Evolutionary conservation across 2,113 vertebrate species (phyloP).

Genomic region (Pachypanchax playfairii): DNA sequence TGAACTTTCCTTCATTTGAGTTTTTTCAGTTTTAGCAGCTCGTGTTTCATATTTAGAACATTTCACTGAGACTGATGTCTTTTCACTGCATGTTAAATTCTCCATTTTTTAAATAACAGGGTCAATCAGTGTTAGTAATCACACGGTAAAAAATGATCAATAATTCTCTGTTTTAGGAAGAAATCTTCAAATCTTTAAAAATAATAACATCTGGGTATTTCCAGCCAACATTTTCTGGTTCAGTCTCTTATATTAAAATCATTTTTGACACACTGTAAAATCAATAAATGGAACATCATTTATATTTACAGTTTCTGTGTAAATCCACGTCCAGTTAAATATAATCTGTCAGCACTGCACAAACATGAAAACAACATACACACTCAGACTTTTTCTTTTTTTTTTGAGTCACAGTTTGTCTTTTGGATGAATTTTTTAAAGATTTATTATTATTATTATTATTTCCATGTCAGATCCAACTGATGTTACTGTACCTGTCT

Average conservation of each 20-base stretch:
- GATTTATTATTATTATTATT: too few relatives aligned
- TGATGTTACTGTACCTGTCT: constrained; percentile 22
- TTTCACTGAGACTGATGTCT: too few relatives aligned
- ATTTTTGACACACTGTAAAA: constrained; percentile 1
- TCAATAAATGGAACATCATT: background rate
- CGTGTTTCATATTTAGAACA: too few relatives aligned
- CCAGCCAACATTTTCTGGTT: background rate
- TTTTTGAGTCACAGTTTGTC: constrained; percentile 26
- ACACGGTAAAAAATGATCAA: background rate
- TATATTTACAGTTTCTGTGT: constrained; percentile 17
- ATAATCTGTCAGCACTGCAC: constrained; percentile 56
- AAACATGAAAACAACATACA: constrained; percentile 33
- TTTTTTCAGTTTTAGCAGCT: too few relatives aligned
- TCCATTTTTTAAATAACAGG: too few relatives aligned
- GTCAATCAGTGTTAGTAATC: too few relatives aligned
- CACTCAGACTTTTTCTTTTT: constrained; percentile 1
- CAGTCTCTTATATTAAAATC: background rate
- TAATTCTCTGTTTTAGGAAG: constrained; percentile 2
- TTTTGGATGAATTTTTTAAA: constrained; percentile 22
- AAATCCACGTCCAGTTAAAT: constrained; percentile 39
- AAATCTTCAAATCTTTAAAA: background rate
- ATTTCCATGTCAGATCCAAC: background rate
- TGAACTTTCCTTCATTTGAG: too few relatives aligned
- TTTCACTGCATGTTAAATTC: too few relatives aligned
- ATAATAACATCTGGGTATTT: too few relatives aligned